phyloP scores from a whole-genome alignment of 2,888 invertebrate genomes.

The Troides helena region DNA sequence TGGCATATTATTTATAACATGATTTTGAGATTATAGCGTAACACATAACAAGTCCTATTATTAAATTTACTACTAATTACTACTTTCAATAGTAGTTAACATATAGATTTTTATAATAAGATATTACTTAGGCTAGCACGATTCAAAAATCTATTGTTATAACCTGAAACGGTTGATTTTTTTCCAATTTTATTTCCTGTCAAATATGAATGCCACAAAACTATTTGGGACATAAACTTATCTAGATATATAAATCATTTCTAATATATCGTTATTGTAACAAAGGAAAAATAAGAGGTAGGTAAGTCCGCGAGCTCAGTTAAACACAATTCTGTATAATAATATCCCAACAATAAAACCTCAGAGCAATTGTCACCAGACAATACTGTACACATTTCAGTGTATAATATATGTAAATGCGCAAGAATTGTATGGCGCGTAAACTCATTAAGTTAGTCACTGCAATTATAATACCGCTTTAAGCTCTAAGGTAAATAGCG shows the following conservation, averaged over 20 bases:
- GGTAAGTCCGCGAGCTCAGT: conserved; percentile 1
- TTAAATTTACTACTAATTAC: too few species aligned
- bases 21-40: too few species aligned
- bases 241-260: not conserved
- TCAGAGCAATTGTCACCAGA: conserved; percentile 14
- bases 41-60: too few species aligned
- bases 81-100: too few species aligned
- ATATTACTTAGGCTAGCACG: too few species aligned
- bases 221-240: not conserved
- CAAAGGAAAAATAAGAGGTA: conserved; percentile 8
- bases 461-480: conserved; percentile 33
- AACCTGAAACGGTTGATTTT: too few species aligned
- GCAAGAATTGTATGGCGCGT: conserved; percentile 23
- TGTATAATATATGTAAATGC: conserved; percentile 24
- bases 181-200: too few species aligned
- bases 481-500: conserved; percentile 53
- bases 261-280: not conserved
- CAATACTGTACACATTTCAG: conserved; percentile 19
- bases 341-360: conserved; percentile 19
- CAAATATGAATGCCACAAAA: not conserved
- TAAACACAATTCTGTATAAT: conserved; percentile 6
- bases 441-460: conserved; percentile 27
- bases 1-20: too few species aligned
- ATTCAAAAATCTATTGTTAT: too few species aligned
- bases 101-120: too few species aligned